These are phyloP conservation scores for Pithys albifrons DNA, from an alignment of 2,113 vertebrate genomes.

Conservation along the genomic window DNA sequence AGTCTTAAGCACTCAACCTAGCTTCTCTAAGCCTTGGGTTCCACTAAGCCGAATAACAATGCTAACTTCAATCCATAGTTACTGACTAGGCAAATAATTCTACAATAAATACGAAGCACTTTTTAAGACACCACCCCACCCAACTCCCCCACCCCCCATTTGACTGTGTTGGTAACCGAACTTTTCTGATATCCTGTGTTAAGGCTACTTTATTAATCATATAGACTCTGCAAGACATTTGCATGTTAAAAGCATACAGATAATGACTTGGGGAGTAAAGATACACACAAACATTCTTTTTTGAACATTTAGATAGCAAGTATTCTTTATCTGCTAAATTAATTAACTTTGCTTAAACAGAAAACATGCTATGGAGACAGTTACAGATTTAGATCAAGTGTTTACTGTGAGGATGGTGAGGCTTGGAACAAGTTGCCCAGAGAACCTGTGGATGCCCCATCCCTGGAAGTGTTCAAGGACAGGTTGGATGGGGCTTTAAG, in stretches of 20 bases:
- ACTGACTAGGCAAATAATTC: neutral
- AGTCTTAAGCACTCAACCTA: neutral
- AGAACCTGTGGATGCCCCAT: neutral
- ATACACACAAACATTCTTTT: neutral
- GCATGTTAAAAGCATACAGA: neutral
- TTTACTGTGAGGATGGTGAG: neutral
- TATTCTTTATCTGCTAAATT: neutral
- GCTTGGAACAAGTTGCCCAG: neutral
- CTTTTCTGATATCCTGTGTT: neutral
- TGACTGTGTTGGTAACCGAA: neutral
- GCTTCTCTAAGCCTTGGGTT: neutral
- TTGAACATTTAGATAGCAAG: neutral
- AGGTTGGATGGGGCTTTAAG: neutral
- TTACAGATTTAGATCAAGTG: neutral
- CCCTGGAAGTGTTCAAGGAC: neutral
- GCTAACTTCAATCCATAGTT: neutral
- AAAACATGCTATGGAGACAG: neutral
- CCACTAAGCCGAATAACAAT: neutral
- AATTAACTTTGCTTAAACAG: neutral
- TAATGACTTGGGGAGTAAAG: neutral
- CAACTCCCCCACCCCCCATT: neutral
- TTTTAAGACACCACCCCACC: neutral
- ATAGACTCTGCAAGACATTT: neutral
- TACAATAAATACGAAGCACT: neutral
- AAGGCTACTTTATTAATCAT: neutral